Percentiles rank a stretch among this genome's conserved stretches.
These are phyloP conservation scores for Chymomyza procnemis DNA, from an alignment of 2,888 invertebrate genomes.

Conservation along the genomic window DNA sequence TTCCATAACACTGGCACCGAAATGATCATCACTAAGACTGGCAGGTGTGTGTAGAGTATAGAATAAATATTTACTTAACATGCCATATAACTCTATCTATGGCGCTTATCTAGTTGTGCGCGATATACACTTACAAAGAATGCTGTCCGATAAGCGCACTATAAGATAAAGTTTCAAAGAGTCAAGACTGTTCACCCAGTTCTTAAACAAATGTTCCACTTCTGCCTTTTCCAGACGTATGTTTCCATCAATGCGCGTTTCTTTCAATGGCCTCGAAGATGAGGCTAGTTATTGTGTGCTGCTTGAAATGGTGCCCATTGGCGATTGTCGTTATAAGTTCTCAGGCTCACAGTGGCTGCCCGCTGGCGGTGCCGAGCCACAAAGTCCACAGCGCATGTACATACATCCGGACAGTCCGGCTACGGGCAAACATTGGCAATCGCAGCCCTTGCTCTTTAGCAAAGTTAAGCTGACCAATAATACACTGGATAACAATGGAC, in stretches of 20 bases:
- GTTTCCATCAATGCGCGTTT: conserved; percentile 91
- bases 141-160: conserved; percentile 41
- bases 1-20: conserved; percentile 86
- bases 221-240: conserved; percentile 85
- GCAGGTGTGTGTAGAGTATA: conserved; percentile 81
- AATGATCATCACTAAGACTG: conserved; percentile 89
- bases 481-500: conserved; percentile 86
- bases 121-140: not conserved
- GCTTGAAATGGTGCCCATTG: conserved; percentile 87
- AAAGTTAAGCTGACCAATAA: conserved; percentile 93
- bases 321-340: conserved; percentile 88
- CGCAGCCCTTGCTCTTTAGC: conserved; percentile 87
- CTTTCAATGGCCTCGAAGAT: conserved; percentile 87
- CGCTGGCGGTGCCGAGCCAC: conserved; percentile 91
- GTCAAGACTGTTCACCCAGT: not conserved
- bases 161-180: not conserved
- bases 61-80: conserved; percentile 24
- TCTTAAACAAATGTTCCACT: conserved; percentile 12
- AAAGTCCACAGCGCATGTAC: conserved; percentile 86
- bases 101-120: not conserved
- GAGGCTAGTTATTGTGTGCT: conserved; percentile 89
- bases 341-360: conserved; percentile 90
- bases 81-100: conserved; percentile 14
- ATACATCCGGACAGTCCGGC: conserved; percentile 93
- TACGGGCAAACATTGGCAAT: conserved; percentile 90